Evolutionary conservation across 2,888 invertebrate genomes (phyloP).

Genomic region (Gisinianus flammeolus): DNA sequence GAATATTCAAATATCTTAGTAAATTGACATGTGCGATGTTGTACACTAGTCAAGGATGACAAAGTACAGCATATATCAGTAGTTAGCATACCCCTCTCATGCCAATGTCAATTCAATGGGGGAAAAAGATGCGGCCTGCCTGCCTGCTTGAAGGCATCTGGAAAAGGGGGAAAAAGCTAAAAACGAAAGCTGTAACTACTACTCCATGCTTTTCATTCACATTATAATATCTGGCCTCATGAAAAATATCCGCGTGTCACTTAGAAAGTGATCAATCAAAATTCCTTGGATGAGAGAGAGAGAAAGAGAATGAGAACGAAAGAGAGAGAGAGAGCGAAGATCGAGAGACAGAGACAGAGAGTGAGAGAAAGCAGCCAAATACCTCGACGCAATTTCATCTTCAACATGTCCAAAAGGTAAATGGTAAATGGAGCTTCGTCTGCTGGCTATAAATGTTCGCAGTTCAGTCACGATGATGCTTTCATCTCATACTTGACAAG

Average conservation of each 20-base stretch:
- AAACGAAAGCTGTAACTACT: no score
- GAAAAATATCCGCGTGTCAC: slow-evolving; percentile 36
- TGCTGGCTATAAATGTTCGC: slow-evolving; percentile 1
- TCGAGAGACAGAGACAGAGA: no score
- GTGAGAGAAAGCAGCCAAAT: no score
- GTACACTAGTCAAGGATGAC: neutral
- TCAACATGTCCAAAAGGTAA: slow-evolving; percentile 12
- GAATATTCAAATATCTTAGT: neutral
- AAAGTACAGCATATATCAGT: slow-evolving; percentile 12
- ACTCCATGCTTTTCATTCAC: slow-evolving; percentile 12
- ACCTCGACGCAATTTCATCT: slow-evolving; percentile 10
- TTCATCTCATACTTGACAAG: slow-evolving; percentile 28
- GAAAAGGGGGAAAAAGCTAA: no score
- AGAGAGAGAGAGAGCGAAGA: neutral
- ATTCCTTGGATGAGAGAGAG: neutral
- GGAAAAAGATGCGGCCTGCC: no score
- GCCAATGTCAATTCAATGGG: no score
- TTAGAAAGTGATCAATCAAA: slow-evolving; percentile 40
- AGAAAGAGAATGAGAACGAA: neutral
- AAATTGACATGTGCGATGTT: slow-evolving; percentile 9
- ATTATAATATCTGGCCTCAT: neutral
- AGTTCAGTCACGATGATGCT: slow-evolving; percentile 13
- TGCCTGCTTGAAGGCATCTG: no score
- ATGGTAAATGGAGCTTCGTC: slow-evolving; percentile 8
- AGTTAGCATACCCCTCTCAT: no score